Evolutionary conservation across 2,797 vertebrate species (phyloP).

Genomic region (Poeciliopsis turneri): DNA sequence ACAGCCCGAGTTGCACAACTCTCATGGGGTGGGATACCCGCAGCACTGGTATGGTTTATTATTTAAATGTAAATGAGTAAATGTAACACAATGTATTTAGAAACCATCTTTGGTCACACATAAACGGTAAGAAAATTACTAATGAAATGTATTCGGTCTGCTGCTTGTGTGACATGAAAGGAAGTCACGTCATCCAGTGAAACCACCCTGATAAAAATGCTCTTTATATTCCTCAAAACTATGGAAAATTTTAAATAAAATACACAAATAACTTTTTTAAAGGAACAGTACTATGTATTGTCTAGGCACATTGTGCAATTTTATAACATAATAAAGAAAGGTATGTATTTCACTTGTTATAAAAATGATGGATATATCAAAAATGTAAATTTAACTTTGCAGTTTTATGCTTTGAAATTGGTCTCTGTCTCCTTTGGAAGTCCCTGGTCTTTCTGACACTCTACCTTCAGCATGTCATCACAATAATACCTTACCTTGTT

Average conservation of each 20-base stretch:
- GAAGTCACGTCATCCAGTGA: neutral
- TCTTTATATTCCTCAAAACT: too few relatives aligned
- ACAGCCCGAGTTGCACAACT: neutral
- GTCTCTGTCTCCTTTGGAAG: too few relatives aligned
- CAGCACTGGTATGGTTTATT: neutral
- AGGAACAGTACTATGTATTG: too few relatives aligned
- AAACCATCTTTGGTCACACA: neutral
- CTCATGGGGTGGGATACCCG: neutral
- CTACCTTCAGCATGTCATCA: too few relatives aligned
- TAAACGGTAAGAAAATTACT: neutral
- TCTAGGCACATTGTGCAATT: too few relatives aligned
- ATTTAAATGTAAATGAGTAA: neutral
- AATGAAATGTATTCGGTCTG: neutral
- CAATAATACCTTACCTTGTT: too few relatives aligned
- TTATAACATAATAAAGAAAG: too few relatives aligned
- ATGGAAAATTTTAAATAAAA: neutral
- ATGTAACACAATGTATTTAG: neutral
- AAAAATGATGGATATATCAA: too few relatives aligned
- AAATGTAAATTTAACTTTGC: too few relatives aligned
- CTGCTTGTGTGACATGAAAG: neutral
- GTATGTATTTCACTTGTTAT: too few relatives aligned
- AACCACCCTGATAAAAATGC: neutral
- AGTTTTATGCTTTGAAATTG: too few relatives aligned
- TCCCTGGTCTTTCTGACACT: too few relatives aligned
- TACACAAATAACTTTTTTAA: neutral